These are phyloP conservation scores for Cataglyphis altisquamis DNA, from an alignment of 2,888 invertebrate genomes.

Conservation along the genomic window DNA sequence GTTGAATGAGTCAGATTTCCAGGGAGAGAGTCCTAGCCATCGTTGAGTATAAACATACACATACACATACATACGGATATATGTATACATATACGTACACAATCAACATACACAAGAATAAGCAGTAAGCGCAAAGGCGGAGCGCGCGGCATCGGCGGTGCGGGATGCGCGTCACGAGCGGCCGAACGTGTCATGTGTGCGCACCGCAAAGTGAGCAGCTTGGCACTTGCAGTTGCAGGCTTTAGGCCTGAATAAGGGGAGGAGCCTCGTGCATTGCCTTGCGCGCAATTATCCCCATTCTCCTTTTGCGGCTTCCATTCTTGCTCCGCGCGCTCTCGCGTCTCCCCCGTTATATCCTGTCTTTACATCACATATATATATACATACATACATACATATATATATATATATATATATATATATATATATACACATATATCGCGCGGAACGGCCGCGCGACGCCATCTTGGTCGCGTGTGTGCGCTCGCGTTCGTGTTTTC, in stretches of 20 bases:
- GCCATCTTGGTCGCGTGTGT: constrained; percentile 77
- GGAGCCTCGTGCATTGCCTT: constrained; percentile 77
- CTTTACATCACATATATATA: constrained; percentile 51
- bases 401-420: constrained; percentile 51
- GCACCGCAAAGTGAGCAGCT: constrained; percentile 74
- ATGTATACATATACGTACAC: background rate
- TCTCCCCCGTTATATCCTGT: constrained; percentile 61
- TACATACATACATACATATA: constrained; percentile 52
- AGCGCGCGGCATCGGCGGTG: constrained; percentile 57
- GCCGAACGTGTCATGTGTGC: constrained; percentile 72
- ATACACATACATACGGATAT: background rate
- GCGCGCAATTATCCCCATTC: constrained; percentile 78
- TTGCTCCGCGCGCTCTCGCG: constrained; percentile 59
- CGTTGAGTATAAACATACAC: constrained; percentile 26
- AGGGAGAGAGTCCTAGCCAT: constrained; percentile 44
- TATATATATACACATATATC: constrained; percentile 45
- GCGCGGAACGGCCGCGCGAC: constrained; percentile 54
- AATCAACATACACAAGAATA: background rate
- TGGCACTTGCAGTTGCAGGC: constrained; percentile 75
- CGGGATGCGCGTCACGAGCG: constrained; percentile 61
- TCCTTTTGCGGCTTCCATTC: constrained; percentile 75
- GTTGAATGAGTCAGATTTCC: constrained; percentile 56
- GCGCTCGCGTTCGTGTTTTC: constrained; percentile 62
- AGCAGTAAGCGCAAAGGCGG: constrained; percentile 51
- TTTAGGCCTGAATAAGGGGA: constrained; percentile 78